Percentiles rank a stretch among this genome's conserved stretches.
phyloP scores from a whole-genome alignment of 2,888 invertebrate species.

The Drosophila birchii region DNA sequence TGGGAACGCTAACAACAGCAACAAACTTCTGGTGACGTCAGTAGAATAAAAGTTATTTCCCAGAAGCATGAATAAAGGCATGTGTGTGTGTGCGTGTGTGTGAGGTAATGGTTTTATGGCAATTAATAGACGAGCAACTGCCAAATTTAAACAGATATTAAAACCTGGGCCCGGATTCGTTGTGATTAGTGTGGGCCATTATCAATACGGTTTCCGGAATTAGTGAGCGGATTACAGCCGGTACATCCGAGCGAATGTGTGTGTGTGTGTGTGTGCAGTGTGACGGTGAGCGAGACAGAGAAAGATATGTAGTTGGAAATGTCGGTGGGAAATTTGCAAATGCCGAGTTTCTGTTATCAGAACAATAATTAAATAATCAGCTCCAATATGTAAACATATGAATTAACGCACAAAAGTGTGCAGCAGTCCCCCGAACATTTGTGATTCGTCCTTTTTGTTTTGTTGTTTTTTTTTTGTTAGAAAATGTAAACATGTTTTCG shows the following conservation, averaged over 20 bases:
- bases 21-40: constrained; percentile 42
- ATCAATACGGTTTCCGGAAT: constrained; percentile 25
- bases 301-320: background rate
- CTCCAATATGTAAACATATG: constrained; percentile 4
- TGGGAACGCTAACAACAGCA: constrained; percentile 1
- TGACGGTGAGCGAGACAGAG: background rate
- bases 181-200: constrained; percentile 10
- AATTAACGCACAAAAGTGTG: constrained; percentile 1
- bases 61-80: constrained; percentile 9
- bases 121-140: background rate
- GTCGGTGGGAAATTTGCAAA: constrained; percentile 16
- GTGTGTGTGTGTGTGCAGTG: constrained; percentile 2
- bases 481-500: constrained; percentile 46
- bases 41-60: constrained; percentile 5
- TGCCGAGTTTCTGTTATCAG: constrained; percentile 19
- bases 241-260: constrained; percentile 8
- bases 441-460: background rate
- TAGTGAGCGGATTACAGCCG: constrained; percentile 26
- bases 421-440: background rate
- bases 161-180: constrained; percentile 13
- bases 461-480: background rate
- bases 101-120: constrained; percentile 2
- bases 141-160: constrained; percentile 16
- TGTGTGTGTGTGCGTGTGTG: background rate
- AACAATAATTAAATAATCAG: constrained; percentile 5